Evolutionary conservation across 2,888 invertebrate genomes (phyloP).

Genomic region (Tipula lateralis): DNA sequence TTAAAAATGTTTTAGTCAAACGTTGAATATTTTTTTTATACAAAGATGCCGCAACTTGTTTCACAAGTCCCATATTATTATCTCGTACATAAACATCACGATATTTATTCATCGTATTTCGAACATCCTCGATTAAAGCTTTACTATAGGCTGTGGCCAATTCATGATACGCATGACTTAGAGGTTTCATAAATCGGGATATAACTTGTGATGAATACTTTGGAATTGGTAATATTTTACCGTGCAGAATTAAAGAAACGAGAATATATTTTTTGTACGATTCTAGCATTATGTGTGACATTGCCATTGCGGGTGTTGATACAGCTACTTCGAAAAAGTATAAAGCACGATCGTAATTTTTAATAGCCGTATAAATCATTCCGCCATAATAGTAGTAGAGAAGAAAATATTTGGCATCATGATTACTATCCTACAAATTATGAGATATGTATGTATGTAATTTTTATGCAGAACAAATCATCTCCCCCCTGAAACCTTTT

Average conservation of each 20-base stretch:
- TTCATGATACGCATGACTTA: constrained; percentile 84
- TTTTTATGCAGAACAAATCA: too few relatives aligned
- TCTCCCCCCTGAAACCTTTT: too few relatives aligned
- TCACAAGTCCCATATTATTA: constrained; percentile 71
- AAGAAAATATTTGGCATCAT: constrained; percentile 65
- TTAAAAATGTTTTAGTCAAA: constrained; percentile 74
- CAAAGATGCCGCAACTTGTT: constrained; percentile 77
- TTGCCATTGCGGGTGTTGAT: constrained; percentile 89
- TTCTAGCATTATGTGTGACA: constrained; percentile 96
- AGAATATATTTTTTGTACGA: constrained; percentile 95
- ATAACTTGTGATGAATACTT: constrained; percentile 92
- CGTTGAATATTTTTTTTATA: constrained; percentile 96
- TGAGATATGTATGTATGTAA: constrained; percentile 31
- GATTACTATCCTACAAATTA: constrained; percentile 60
- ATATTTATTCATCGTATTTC: constrained; percentile 61
- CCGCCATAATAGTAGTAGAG: constrained; percentile 96
- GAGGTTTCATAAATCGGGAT: constrained; percentile 74
- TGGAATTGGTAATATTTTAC: constrained; percentile 73
- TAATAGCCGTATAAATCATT: constrained; percentile 91
- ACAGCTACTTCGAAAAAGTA: constrained; percentile 95
- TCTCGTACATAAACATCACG: constrained; percentile 75
- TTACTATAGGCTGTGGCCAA: constrained; percentile 68
- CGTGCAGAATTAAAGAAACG: constrained; percentile 84
- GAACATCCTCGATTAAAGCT: constrained; percentile 20
- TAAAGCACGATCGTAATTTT: constrained; percentile 86